phyloP scores from a whole-genome alignment of 2,888 invertebrate species.

The Invenusta paracnida region DNA sequence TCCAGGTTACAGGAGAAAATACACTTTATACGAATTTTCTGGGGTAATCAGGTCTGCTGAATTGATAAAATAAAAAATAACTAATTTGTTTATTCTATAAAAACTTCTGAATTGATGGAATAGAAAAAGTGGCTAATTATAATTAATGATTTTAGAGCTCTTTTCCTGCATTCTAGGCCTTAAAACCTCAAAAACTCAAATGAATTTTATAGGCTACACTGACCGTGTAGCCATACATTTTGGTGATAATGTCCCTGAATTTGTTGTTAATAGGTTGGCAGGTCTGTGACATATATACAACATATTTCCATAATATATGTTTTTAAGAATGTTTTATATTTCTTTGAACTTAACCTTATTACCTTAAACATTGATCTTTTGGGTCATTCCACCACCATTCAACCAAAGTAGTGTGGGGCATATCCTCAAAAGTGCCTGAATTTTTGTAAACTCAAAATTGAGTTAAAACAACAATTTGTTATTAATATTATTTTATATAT shows the following conservation, averaged over 20 bases:
- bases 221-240: not conserved
- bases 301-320: too few relatives aligned
- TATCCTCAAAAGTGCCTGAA: not conserved
- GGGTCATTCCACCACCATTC: not conserved
- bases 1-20: not conserved
- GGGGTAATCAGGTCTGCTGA: not conserved
- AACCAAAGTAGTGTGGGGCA: not conserved
- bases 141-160: not conserved
- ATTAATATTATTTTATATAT: too few relatives aligned
- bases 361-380: too few relatives aligned
- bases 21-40: not conserved
- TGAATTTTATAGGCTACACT: not conserved
- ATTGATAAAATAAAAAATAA: not conserved
- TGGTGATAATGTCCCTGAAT: not conserved
- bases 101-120: too few relatives aligned
- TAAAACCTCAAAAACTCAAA: not conserved
- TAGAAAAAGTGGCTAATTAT: too few relatives aligned
- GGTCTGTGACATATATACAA: not conserved
- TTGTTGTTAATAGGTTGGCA: not conserved
- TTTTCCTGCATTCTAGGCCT: not conserved
- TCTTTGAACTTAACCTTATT: too few relatives aligned
- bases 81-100: too few relatives aligned
- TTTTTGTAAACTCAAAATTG: too few relatives aligned
- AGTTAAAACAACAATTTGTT: too few relatives aligned
- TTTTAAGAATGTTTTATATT: too few relatives aligned